Conservation (phyloP, 2,888 invertebrate species). For the Ophraella communa region DNA sequence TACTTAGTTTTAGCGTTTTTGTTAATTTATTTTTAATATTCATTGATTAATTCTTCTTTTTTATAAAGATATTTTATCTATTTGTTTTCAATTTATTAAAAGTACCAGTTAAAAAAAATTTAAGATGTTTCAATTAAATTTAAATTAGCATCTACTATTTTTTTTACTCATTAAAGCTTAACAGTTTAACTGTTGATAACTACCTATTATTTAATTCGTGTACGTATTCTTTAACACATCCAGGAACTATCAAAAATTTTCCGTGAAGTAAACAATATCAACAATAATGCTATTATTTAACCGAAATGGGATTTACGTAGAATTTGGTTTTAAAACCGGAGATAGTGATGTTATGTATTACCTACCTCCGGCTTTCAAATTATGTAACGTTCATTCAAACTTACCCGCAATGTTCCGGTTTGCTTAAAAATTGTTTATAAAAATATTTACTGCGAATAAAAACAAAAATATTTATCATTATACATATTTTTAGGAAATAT, state of each 20-base stretch:
- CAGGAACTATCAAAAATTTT: not conserved
- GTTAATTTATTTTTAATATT: no score
- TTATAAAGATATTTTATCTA: no score
- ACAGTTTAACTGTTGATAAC: no score
- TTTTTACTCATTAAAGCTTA: no score
- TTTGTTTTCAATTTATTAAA: no score
- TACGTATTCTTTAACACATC: not conserved
- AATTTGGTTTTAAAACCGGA: conserved; percentile 19
- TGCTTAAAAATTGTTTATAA: not conserved
- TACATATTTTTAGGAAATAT: no score
- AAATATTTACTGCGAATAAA: not conserved
- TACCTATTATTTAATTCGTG: not conserved
- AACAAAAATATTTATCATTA: not conserved
- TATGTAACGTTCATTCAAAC: not conserved
- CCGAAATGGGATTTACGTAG: conserved; percentile 25
- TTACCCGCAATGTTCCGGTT: not conserved
- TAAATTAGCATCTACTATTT: no score
- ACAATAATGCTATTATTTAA: not conserved
- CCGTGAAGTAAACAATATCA: not conserved
- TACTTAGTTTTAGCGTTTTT: no score
- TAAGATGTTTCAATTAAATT: no score
- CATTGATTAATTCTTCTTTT: no score
- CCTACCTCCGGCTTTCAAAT: conserved; percentile 22
- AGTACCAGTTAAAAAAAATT: no score
- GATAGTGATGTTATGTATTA: conserved; percentile 13